Evolutionary conservation across 1,140 invertebrate species (phyloP).

Genomic region (Brachionus manjavacas): DNA sequence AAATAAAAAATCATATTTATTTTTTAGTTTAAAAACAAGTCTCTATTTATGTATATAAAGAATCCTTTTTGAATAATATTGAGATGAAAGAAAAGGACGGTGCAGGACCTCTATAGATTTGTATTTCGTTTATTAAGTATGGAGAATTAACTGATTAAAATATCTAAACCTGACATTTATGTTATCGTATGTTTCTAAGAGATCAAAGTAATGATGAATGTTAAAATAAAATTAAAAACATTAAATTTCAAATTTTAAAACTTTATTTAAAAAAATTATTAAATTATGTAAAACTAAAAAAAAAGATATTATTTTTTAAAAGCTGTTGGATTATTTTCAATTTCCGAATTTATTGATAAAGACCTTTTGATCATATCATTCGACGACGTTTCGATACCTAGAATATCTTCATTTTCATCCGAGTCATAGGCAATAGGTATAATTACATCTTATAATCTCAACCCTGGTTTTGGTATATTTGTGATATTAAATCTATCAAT

Average conservation of each 20-base stretch:
- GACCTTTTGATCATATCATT: background rate
- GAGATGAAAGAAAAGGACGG: too few relatives aligned
- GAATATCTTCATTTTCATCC: background rate
- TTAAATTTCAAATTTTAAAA: background rate
- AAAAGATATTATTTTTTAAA: background rate
- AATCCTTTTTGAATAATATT: too few relatives aligned
- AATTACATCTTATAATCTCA: background rate
- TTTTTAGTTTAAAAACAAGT: too few relatives aligned
- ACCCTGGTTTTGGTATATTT: background rate
- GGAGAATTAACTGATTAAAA: background rate
- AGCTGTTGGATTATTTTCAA: background rate
- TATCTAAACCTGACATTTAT: background rate
- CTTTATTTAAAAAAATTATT: background rate
- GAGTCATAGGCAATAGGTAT: background rate
- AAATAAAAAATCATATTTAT: too few relatives aligned
- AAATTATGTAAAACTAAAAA: background rate
- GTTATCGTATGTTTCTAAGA: background rate
- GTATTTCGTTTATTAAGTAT: background rate
- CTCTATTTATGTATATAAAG: too few relatives aligned
- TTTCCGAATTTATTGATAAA: background rate
- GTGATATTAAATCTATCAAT: background rate
- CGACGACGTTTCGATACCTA: background rate
- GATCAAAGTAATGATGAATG: background rate
- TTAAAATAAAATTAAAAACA: background rate
- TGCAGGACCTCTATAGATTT: too few relatives aligned